Evolutionary conservation across 2,888 invertebrate genomes (phyloP), one percentile per base, ranked within the genome.

Genomic region (Netelia fuscicornis): DNA sequence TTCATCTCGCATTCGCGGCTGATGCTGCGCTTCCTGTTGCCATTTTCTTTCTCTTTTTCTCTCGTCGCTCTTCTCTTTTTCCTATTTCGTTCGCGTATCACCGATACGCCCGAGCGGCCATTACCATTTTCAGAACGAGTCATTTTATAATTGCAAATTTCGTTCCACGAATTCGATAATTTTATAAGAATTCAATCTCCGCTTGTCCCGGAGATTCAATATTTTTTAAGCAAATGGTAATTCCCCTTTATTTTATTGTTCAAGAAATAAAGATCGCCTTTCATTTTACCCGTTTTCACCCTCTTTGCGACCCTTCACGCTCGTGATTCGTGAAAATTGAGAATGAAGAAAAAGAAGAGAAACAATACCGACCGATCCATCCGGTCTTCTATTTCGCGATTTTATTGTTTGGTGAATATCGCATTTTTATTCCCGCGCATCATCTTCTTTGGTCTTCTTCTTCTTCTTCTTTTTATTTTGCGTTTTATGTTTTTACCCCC

Each of bases 341-440:
- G 52, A 64, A 62, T 3, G 60, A 17, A 75, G 25, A 71, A 37
- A 42, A 68, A 1, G 25, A 44, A n/a, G 58, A 68, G 30, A 67
- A 67, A 67, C 62, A 60, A 83, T 68, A 75, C 71, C 13, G 71
- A 71, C 48, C 83, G 70, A 60, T 10, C 54, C 80, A 86, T 87
- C 86, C 84, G 86, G 82, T 65, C 76, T 62, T 48, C 79, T 84
- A 86, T 79, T 81, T 77, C 75, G 75, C 84, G 87, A 88, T 87
- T 87, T 89, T 88, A 89, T 89, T 88, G 86, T 89, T 84, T 71
- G 83, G 70, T 81, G 79, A 78, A 37, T 48, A 65, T 83, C 81
- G 68, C 84, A 81, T 82, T 65, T 76, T 44, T 60, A 76, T 67
- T 79, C 25, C 48, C 20, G 20, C 23, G n/a, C 71, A 64, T 56